Evolutionary conservation across 1,140 invertebrate genomes (phyloP), one percentile per base, ranked within the genome.

Genomic region (Calliopsis andreniformis): DNA sequence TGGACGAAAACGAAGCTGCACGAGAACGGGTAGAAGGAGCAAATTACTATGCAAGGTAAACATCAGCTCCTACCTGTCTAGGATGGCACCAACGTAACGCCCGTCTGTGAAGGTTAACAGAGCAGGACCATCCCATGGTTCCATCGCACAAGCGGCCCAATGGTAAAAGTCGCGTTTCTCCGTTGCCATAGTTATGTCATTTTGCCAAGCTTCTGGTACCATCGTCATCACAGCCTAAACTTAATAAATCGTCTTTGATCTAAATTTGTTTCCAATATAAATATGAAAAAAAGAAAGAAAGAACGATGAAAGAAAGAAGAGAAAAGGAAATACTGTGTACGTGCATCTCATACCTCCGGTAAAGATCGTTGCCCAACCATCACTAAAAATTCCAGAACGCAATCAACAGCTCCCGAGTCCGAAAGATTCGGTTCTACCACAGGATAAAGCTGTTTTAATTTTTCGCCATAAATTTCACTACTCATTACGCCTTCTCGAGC

Each of bases 181-280:
- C 58, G 95, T 93, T 6, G 95, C 93, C 98, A 99, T 99, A 10
- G 96, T 96, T 59, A 94, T 91, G 88, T 98, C 97, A 89, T 99
- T 99, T 90, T 99, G 98, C 98, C 99, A 99, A 6, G 99, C 99
- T 92, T 99, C 98, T 2, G 99, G 99, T 35, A 99, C 98, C 98
- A 99, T 99, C 0, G 97, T 99, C 97, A 99, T 98, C 25, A 99
- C 97, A 76, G 98, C 98, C 95, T 96, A 82, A 77, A 71, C 7
- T 6, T 14, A 42, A 32, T 8, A 35, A 16, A 2, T n/a, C 30
- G 30, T 16, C 2, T n/a, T 47, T n/a, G 16, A 18, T n/a, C 18
- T 18, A 0, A 0, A 4, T 47, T n/a, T 2, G n/a, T n/a, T n/a
- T n/a, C n/a, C n/a, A n/a, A n/a, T n/a, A n/a, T n/a, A n/a, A n/a